Evolutionary conservation across 1,140 invertebrate species (phyloP), one percentile per base, ranked within the genome.

Genomic region (Thaumatotibia leucotreta): DNA sequence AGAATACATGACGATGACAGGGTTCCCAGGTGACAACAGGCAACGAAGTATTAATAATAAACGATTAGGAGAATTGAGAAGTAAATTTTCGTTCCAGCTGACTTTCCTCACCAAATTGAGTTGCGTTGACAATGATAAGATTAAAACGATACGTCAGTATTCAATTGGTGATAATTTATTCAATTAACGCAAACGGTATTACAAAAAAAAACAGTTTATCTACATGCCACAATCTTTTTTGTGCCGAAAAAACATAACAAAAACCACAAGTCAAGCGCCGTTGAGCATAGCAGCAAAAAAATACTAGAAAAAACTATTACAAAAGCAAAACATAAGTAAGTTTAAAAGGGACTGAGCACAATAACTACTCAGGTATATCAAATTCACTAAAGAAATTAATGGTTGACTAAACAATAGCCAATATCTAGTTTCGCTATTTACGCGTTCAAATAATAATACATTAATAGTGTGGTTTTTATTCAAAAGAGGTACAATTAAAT

Each of bases 271-370:
- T 27, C 52, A 1, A 58, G 23, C 52, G 24, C 52, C 29, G 27
- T 58, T 24, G 52, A 58, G 23, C 17, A 45, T 29, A 10, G 11
- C 52, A n/a, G 17, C 52, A 58, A 58, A 58, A n/a, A 58, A 58
- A 27, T 58, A n/a, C 0, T 11, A 27, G 23, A 58, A 58, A 58
- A 58, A 58, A 29, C 52, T 3, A 11, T 6, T 27, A 58, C 52
- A 58, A 58, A 58, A 29, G 52, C 52, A 58, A 27, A 27, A 20
- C 35, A 33, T 35, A 63, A 62, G 31, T 63, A 63, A n/a, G 31
- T 33, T 35, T 33, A 23, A 63, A 31, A 63, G 35, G 31, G 29
- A 63, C 31, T 31, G 17, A 63, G 31, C 20, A 63, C 35, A 63
- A 63, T 39, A 63, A 35, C 20, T 31, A 39, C 22, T 63, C 31